These are phyloP conservation scores for Brenthis ino DNA, from an alignment of 2,888 invertebrate species.

Conservation along the genomic window DNA sequence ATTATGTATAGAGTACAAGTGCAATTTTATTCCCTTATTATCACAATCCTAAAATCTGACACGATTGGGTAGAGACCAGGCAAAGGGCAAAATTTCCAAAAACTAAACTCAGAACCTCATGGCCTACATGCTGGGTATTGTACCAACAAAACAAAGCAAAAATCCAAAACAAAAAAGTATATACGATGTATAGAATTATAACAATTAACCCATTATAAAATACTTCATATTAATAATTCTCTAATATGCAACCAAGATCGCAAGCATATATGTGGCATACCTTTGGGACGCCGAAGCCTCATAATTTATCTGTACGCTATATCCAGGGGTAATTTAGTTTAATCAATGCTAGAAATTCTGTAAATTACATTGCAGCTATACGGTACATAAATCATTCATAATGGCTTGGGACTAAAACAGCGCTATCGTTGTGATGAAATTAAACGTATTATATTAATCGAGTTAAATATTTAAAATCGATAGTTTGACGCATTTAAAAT, in stretches of 20 bases:
- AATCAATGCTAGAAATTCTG: conserved; percentile 29
- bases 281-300: conserved; percentile 18
- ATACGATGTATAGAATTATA: no score
- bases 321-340: conserved; percentile 24
- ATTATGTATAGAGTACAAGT: no score
- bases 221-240: not conserved
- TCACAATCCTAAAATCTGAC: no score
- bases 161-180: no score
- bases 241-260: conserved; percentile 1
- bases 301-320: conserved; percentile 26
- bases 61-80: no score
- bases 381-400: conserved; percentile 16
- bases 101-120: no score
- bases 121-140: no score
- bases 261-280: conserved; percentile 2
- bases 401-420: conserved; percentile 4
- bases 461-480: not conserved
- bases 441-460: not conserved
- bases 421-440: conserved; percentile 1
- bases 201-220: no score
- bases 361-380: conserved; percentile 22
- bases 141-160: no score
- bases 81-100: no score
- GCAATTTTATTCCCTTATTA: no score
- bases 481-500: no score